phyloP scores from a whole-genome alignment of 2,113 vertebrate species.

The Azemiops feae region DNA sequence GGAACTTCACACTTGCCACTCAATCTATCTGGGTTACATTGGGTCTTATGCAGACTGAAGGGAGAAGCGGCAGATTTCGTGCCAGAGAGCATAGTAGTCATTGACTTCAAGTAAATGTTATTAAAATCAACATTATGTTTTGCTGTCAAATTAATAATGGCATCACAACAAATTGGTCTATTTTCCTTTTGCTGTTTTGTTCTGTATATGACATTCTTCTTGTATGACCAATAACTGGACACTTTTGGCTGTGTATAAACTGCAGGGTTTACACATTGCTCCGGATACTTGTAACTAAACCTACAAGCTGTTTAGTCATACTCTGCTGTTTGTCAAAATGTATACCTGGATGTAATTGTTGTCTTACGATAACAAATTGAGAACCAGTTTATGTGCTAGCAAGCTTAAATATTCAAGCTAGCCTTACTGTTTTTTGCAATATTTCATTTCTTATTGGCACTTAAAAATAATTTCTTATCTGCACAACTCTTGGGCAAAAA shows the following conservation, averaged over 20 bases:
- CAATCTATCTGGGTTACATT: not conserved
- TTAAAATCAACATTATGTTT: not conserved
- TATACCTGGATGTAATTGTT: not conserved
- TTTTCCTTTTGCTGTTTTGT: not conserved
- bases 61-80: not conserved
- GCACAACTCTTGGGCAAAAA: conserved; percentile 11
- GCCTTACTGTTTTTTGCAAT: not conserved
- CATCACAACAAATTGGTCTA: not conserved
- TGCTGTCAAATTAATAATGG: not conserved
- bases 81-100: not conserved
- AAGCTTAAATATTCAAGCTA: not conserved
- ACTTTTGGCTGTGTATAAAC: not conserved
- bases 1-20: not conserved
- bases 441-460: not conserved
- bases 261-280: not conserved
- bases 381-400: not conserved
- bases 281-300: not conserved
- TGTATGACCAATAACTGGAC: not conserved
- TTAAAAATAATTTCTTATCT: not conserved
- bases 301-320: not conserved
- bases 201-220: not conserved
- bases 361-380: not conserved
- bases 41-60: not conserved
- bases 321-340: not conserved
- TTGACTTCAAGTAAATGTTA: not conserved